Conservation (phyloP, 2,113 vertebrate genomes). For the Eudyptes chrysolophus region DNA sequence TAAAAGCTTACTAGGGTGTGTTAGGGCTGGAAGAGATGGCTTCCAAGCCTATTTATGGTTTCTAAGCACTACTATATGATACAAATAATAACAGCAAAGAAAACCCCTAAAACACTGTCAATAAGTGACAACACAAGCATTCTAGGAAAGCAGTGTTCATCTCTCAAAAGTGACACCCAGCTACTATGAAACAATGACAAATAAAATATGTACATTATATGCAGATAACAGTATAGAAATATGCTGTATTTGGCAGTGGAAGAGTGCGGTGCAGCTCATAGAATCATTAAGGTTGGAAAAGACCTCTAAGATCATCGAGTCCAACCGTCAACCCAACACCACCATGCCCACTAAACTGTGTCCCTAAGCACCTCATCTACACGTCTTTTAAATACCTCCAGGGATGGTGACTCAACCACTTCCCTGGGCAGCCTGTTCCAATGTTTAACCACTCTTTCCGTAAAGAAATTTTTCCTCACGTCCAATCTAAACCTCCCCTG, state of each 20-base stretch:
- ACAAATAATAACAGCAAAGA: neutral
- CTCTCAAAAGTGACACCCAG: neutral
- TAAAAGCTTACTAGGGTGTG: neutral
- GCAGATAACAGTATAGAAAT: neutral
- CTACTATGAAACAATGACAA: neutral
- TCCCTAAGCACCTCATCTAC: too few species aligned
- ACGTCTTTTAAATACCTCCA: too few species aligned
- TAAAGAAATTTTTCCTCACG: too few species aligned
- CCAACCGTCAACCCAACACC: too few species aligned
- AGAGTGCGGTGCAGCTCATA: neutral
- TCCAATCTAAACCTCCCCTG: too few species aligned
- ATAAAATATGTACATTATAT: neutral
- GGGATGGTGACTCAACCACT: too few species aligned
- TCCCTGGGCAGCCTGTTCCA: too few species aligned
- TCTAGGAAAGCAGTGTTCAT: neutral
- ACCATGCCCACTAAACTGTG: too few species aligned
- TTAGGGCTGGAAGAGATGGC: neutral
- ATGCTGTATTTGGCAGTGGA: neutral
- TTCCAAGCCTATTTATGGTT: neutral
- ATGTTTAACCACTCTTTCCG: too few species aligned
- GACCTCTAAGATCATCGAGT: too few species aligned
- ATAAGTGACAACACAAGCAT: neutral
- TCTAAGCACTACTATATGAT: neutral
- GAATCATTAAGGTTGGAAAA: too few species aligned
- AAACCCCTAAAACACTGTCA: neutral